Percentiles rank a stretch among this genome's conserved stretches.
These are phyloP conservation scores for Chondrosia reniformis DNA, from an alignment of 37 sponge, comb jelly and placozoan genomes.

Conservation along the genomic window DNA sequence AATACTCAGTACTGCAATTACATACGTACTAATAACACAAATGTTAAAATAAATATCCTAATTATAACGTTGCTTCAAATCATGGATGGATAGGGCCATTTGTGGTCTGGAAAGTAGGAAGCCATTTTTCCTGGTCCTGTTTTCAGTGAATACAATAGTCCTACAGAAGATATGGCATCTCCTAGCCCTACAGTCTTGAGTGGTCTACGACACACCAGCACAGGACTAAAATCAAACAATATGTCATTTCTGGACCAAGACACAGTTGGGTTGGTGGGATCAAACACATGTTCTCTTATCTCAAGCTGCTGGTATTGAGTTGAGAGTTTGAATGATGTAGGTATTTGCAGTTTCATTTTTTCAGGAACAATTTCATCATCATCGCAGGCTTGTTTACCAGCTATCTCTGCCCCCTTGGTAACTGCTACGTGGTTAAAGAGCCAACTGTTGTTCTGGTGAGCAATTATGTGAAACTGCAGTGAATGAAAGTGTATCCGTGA, in stretches of 20 bases:
- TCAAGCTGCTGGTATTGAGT: constrained; percentile 25
- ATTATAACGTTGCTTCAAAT: too few relatives aligned
- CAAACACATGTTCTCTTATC: constrained; percentile 18
- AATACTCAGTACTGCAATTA: too few relatives aligned
- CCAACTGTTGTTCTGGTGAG: constrained; percentile 49
- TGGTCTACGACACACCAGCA: constrained; percentile 82
- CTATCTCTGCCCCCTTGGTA: constrained; percentile 58
- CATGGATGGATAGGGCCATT: too few relatives aligned
- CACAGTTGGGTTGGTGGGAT: constrained; percentile 20
- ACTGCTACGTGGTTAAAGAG: constrained; percentile 26
- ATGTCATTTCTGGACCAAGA: constrained; percentile 63
- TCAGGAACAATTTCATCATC: constrained; percentile 25
- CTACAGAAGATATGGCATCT: constrained; percentile 86
- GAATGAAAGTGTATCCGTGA: constrained; percentile 85
- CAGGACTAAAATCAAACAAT: constrained; percentile 64
- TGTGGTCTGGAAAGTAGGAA: too few relatives aligned
- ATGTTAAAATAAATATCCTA: too few relatives aligned
- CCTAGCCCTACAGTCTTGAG: constrained; percentile 90
- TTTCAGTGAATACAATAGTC: constrained; percentile 68
- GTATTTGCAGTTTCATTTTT: constrained; percentile 46
- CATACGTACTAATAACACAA: too few relatives aligned
- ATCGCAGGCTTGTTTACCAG: constrained; percentile 76
- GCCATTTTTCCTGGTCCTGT: too few relatives aligned
- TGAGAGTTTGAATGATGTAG: constrained; percentile 51
- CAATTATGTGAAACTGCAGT: constrained; percentile 72